phyloP scores from a whole-genome alignment of 2,888 invertebrate species.

The Caenorhabditis angaria region DNA sequence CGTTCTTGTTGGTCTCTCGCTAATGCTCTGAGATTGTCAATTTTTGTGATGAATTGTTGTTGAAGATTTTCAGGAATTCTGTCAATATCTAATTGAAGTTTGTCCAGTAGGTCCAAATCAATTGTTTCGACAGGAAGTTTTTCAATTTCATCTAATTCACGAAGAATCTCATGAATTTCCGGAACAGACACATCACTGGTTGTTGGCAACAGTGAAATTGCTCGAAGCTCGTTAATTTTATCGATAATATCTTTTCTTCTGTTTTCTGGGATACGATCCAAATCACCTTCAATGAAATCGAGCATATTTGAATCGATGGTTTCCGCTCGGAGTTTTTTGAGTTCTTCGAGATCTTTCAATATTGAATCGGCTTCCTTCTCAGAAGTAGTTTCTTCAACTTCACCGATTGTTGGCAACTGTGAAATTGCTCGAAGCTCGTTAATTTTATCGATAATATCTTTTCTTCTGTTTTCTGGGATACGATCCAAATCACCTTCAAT shows the following conservation, averaged over 20 bases:
- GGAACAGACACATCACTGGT: no score
- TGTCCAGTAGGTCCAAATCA: slow-evolving; percentile 14
- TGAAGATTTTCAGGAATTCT: slow-evolving; percentile 11
- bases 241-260: slow-evolving; percentile 36
- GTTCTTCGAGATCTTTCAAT: slow-evolving; percentile 6
- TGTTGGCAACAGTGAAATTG: no score
- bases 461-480: slow-evolving; percentile 13
- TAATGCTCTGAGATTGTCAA: slow-evolving; percentile 27
- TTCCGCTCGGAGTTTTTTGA: slow-evolving; percentile 15
- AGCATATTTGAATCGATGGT: slow-evolving; percentile 17
- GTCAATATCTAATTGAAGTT: slow-evolving; percentile 13
- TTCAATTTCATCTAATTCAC: slow-evolving; percentile 8
- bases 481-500: slow-evolving; percentile 15
- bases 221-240: slow-evolving; percentile 31
- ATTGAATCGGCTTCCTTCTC: not conserved
- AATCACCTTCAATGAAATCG: slow-evolving; percentile 12
- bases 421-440: slow-evolving; percentile 18
- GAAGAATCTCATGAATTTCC: not conserved
- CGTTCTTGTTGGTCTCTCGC: slow-evolving; percentile 28
- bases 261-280: slow-evolving; percentile 12
- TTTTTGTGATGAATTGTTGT: slow-evolving; percentile 9
- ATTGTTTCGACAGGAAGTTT: slow-evolving; percentile 15
- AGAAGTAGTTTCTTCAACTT: not conserved
- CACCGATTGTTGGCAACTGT: not conserved
- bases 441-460: not conserved